These are phyloP conservation scores for Papilio demoleus DNA, from an alignment of 2,888 invertebrate species.

Conservation along the genomic window DNA sequence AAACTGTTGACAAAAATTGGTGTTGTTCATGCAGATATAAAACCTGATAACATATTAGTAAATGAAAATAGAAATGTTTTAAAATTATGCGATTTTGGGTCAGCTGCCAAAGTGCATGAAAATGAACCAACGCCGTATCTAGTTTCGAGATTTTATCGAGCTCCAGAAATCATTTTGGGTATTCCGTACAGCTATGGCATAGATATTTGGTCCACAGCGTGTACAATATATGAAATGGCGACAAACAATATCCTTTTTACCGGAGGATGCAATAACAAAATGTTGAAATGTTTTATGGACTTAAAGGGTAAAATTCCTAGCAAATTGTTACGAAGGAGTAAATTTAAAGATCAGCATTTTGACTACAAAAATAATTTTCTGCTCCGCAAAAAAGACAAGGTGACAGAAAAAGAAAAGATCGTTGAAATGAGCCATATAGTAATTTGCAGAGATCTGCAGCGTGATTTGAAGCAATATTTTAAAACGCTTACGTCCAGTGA, in stretches of 20 bases:
- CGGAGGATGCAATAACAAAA: constrained; percentile 98
- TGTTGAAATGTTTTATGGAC: constrained; percentile 99
- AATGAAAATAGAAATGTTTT: constrained; percentile 97
- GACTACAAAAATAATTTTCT: constrained; percentile 97
- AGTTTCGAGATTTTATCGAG: constrained; percentile 98
- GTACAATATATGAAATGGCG: constrained; percentile 98
- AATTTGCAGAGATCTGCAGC: constrained; percentile 91
- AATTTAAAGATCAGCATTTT: constrained; percentile 98
- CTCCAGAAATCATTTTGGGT: constrained; percentile 99
- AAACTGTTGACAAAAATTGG: constrained; percentile 96
- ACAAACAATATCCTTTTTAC: constrained; percentile 99
- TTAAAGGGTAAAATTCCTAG: constrained; percentile 98
- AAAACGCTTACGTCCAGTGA: constrained; percentile 93
- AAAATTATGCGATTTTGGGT: constrained; percentile 99
- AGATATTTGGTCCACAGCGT: constrained; percentile 99
- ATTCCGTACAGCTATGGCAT: constrained; percentile 97
- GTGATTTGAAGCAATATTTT: constrained; percentile 92
- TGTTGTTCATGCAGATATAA: constrained; percentile 99
- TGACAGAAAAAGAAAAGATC: constrained; percentile 98
- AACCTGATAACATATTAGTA: constrained; percentile 99
- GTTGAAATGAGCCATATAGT: constrained; percentile 94
- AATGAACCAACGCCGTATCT: constrained; percentile 99
- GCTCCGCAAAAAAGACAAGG: constrained; percentile 98
- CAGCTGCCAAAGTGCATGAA: constrained; percentile 95
- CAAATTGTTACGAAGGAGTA: constrained; percentile 95